Conservation (phyloP, 2,888 invertebrate genomes). For the Drosophila rellima region DNA sequence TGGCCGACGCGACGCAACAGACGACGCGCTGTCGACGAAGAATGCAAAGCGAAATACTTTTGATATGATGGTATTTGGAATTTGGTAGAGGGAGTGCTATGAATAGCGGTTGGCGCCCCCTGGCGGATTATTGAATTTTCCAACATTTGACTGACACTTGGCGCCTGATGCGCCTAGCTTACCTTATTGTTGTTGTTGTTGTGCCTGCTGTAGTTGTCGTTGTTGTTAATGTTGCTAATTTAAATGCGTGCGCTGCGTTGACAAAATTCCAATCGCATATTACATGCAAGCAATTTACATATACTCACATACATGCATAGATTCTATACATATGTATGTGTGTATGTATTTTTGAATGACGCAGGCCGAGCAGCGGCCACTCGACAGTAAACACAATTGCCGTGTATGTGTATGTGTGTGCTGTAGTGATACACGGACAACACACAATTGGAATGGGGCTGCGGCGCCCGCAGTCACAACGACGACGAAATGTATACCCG, state of each 20-base stretch:
- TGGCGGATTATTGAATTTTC: slow-evolving; percentile 80
- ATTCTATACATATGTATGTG: slow-evolving; percentile 5
- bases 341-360: slow-evolving; percentile 54
- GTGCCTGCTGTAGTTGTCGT: slow-evolving; percentile 15
- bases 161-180: slow-evolving; percentile 68
- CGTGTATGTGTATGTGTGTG: slow-evolving; percentile 11
- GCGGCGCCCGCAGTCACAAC: slow-evolving; percentile 42
- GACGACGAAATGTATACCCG: slow-evolving; percentile 66
- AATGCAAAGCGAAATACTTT: slow-evolving; percentile 32
- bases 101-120: slow-evolving; percentile 63
- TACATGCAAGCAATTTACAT: slow-evolving; percentile 73
- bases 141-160: slow-evolving; percentile 78
- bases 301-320: slow-evolving; percentile 16
- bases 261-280: slow-evolving; percentile 66
- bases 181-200: slow-evolving; percentile 48
- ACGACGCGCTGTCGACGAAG: slow-evolving; percentile 35
- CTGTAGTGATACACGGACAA: slow-evolving; percentile 41
- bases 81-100: slow-evolving; percentile 7
- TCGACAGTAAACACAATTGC: slow-evolving; percentile 60
- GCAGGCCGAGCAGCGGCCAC: slow-evolving; percentile 51
- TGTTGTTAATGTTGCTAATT: slow-evolving; percentile 37
- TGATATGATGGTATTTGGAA: slow-evolving; percentile 36
- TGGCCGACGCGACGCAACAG: slow-evolving; percentile 73
- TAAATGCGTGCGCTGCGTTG: slow-evolving; percentile 55
- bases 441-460: slow-evolving; percentile 45